These are phyloP conservation scores for Indri indri DNA, from an alignment of 2,113 vertebrate genomes.

Conservation along the genomic window DNA sequence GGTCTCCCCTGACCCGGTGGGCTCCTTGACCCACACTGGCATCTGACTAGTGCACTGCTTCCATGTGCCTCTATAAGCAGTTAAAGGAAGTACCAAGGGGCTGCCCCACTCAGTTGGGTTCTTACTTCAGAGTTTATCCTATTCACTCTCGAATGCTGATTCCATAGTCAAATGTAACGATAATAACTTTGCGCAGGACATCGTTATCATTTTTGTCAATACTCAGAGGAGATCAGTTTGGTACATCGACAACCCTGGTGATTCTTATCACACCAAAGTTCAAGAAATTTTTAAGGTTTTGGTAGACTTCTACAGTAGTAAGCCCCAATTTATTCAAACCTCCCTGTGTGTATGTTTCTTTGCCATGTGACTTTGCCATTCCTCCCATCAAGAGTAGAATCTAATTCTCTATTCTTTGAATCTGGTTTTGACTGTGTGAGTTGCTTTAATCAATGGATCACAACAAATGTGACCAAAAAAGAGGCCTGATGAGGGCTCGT, in stretches of 20 bases:
- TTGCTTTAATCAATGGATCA: not conserved
- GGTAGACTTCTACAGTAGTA: not conserved
- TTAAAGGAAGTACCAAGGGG: not conserved
- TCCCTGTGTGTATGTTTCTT: not conserved
- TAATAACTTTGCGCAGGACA: not conserved
- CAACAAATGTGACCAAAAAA: not conserved
- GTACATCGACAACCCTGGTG: not conserved
- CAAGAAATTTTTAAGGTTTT: not conserved
- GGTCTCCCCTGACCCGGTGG: not conserved
- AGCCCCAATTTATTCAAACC: not conserved
- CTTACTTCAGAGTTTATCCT: not conserved
- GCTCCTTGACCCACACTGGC: not conserved
- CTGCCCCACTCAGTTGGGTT: not conserved
- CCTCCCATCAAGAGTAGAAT: not conserved
- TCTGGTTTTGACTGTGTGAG: not conserved
- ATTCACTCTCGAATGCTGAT: not conserved
- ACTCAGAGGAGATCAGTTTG: not conserved
- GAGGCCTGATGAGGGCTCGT: not conserved
- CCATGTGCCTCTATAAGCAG: not conserved
- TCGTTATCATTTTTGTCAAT: not conserved
- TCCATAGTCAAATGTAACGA: not conserved
- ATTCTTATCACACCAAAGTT: not conserved
- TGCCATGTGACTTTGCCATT: not conserved
- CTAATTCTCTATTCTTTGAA: conserved; percentile 12
- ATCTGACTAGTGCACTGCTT: not conserved